Evolutionary conservation across 2,113 vertebrate genomes (phyloP).

Genomic region (Ciconia stormi): DNA sequence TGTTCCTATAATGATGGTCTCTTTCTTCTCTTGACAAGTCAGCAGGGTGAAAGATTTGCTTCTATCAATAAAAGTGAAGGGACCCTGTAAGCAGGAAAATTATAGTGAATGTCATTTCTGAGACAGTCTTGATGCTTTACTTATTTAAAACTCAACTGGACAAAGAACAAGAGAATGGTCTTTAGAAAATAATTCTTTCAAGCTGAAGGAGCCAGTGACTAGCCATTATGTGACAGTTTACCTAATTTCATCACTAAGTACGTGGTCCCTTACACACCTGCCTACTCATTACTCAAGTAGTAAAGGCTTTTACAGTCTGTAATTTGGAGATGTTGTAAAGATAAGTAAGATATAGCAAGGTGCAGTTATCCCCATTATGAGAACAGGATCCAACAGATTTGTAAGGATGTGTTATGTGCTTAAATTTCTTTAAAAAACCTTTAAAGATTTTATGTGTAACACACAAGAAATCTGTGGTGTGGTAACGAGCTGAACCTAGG

Average conservation of each 20-base stretch:
- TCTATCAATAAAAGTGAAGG: background rate
- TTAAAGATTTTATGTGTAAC: background rate
- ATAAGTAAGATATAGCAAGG: background rate
- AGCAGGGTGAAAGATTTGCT: background rate
- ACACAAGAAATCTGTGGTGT: background rate
- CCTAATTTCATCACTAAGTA: background rate
- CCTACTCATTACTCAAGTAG: background rate
- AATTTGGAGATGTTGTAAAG: constrained; percentile 2
- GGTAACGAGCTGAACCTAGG: background rate
- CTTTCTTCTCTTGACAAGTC: background rate
- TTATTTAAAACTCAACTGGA: background rate
- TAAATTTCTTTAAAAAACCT: background rate
- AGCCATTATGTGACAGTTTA: background rate
- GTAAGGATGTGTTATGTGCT: background rate
- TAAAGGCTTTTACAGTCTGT: background rate
- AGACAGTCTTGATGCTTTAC: background rate
- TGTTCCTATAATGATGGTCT: background rate
- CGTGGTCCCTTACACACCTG: background rate
- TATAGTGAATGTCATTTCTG: background rate
- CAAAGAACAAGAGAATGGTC: background rate
- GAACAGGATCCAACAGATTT: background rate
- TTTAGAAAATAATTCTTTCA: background rate
- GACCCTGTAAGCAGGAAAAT: background rate
- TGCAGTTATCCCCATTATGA: background rate
- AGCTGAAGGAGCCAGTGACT: background rate